These are phyloP conservation scores for Peucedramus taeniatus DNA, from an alignment of 2,113 vertebrate species.

Conservation along the genomic window DNA sequence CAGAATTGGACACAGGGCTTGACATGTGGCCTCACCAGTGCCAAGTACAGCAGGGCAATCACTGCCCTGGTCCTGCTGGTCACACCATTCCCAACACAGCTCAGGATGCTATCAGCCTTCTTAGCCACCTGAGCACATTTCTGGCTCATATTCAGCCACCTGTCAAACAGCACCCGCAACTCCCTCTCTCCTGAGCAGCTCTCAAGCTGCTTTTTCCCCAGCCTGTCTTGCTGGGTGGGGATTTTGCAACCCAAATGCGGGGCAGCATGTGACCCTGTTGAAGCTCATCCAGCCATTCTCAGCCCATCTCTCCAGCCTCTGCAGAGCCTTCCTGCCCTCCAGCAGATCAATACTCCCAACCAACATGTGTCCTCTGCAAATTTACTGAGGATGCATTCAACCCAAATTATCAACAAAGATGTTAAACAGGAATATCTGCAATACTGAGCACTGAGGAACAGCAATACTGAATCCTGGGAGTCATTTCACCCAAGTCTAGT, in stretches of 20 bases:
- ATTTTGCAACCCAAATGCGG: not conserved
- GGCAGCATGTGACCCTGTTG: not conserved
- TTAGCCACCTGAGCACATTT: not conserved
- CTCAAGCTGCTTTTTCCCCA: not conserved
- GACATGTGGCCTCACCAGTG: not conserved
- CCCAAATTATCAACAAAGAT: not conserved
- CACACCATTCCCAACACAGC: not conserved
- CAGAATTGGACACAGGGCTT: not conserved
- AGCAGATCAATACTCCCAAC: not conserved
- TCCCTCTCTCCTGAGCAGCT: not conserved
- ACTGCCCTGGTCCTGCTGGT: not conserved
- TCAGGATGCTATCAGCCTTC: not conserved
- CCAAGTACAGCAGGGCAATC: not conserved
- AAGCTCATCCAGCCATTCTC: not conserved
- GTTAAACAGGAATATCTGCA: not conserved
- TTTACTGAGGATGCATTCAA: not conserved
- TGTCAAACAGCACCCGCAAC: not conserved
- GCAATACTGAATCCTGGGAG: not conserved
- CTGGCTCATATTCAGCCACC: not conserved
- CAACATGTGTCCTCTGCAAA: not conserved
- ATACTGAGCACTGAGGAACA: not conserved
- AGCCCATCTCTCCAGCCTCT: not conserved
- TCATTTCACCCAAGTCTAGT: not conserved
- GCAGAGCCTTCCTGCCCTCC: not conserved
- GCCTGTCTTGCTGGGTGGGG: not conserved